Base-by-base conservation (phyloP, 1,140 invertebrate genomes). In the Goniozus legneri region DNA sequence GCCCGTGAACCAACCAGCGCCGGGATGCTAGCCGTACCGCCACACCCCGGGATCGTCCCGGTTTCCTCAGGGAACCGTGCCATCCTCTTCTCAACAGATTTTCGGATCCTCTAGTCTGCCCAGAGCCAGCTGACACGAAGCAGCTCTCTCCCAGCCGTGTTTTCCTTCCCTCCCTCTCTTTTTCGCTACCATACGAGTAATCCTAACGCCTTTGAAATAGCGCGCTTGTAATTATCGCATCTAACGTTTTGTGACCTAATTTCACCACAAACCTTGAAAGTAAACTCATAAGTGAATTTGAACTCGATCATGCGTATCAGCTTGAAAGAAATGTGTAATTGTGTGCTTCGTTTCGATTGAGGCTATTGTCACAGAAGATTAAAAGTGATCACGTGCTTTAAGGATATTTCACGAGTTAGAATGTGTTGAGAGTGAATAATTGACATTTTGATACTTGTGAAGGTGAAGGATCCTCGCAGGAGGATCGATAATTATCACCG, bases 61-160 rank as follows among this genome's bases (percentile, higher is more conserved):
- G 60, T 59, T 65, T 64, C 64, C 66, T 60, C 56, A 59, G 65
- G n/a, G 71, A 71, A 67, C 58, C 61, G 66, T 72, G 68, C 65
- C 71, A 75, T 74, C 73, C 73, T 74, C 71, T 72, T 74, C 71
- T 72, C 60, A 62, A 53, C 53, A 65, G 65, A 69, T 69, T 67
- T 62, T 65, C 45, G 62, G 58, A 66, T 67, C 62, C 56, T 64
- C 65, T 75, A 76, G 73, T 76, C 63, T 62, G 69, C 66, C 67
- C 67, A 68, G 66, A 72, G 71, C 69, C 61, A 72, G 73, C 73
- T 72, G 70, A 72, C 73, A 65, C 60, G 56, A 46, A 58, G 62
- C 58, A 67, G 62, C 64, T 47, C 56, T 60, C 52, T 52, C 56
- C 60, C 30, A 36, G 18, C 56, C 56, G 45, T 47, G 30, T 60